Evolutionary conservation across 2,113 vertebrate genomes (phyloP), one percentile per base, ranked within the genome.

Genomic region (Osmerus eperlanus): DNA sequence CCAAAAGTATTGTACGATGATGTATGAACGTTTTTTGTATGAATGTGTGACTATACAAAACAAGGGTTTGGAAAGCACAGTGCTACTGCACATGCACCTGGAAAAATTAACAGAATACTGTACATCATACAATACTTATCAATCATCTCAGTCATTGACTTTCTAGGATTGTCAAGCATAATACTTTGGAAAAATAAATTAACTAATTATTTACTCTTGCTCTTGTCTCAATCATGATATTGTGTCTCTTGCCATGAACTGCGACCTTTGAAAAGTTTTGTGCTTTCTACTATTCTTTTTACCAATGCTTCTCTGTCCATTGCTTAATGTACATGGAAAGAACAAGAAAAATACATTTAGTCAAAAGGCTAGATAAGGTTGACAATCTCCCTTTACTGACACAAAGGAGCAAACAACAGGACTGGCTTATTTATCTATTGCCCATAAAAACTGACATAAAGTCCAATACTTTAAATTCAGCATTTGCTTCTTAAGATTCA

Each of bases 321-420:
- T 89, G 84, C 84, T 28, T 84, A 86, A 88, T 89, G 84, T 90
- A 91, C 89, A 92, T 83, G 71, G 70, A 87, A 84, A 83, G 74
- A 88, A 82, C 81, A 85, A 87, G 86, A 74, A 85, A 85, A 84
- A 18, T 82, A 87, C 78, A 70, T 85, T 85, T 79, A 81, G 84
- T 77, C 75, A 65, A 87, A 89, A 84, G 83, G 81, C 82, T 84
- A 77, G 78, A 77, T 86, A 85, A 79, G 87, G 78, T 79, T 83
- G 83, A 87, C 82, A 88, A 83, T 88, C 72, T 72, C 72, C 75
- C 70, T 79, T 81, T 82, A 73, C 60, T 81, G 79, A 73, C 75
- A 71, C 63, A 86, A 81, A 85, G 74, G 63, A 85, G 78, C 80
- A 78, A 68, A 75, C 60, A 80, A 72, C 29, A 72, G 64, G 72